Evolutionary conservation across 2,113 vertebrate genomes (phyloP).

Genomic region (Bos indicus): DNA sequence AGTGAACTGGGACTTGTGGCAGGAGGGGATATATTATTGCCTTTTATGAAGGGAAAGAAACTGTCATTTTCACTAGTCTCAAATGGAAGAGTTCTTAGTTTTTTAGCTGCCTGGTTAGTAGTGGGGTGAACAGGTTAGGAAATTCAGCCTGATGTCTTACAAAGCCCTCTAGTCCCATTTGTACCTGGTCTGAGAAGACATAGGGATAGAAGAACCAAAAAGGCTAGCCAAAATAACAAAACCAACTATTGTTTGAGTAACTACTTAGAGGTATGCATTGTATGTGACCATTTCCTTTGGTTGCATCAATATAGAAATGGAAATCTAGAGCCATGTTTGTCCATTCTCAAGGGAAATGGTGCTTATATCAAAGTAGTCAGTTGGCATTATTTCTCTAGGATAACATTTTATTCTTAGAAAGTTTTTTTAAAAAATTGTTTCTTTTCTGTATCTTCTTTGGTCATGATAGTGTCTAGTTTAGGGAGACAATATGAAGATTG

Average conservation of each 20-base stretch:
- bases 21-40: constrained; percentile 47
- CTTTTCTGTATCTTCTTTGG: neutral
- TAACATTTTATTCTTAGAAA: neutral
- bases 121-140: constrained; percentile 59
- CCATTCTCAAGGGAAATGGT: neutral
- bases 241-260: neutral
- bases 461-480: neutral
- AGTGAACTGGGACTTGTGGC: constrained; percentile 58
- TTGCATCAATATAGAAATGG: neutral
- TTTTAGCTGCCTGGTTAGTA: constrained; percentile 63
- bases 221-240: neutral
- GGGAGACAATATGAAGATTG: neutral
- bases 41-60: constrained; percentile 65
- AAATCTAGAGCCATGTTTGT: neutral
- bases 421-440: neutral
- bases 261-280: neutral
- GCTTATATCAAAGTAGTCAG: neutral
- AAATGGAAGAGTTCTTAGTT: constrained; percentile 59
- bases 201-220: neutral
- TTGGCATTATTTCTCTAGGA: neutral
- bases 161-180: constrained; percentile 17
- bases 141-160: constrained; percentile 69
- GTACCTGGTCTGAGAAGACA: constrained; percentile 22
- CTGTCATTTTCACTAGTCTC: constrained; percentile 69
- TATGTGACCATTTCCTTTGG: neutral